These are phyloP conservation scores for Neodiprion lecontei DNA, from an alignment of 1,140 invertebrate species.

Conservation along the genomic window DNA sequence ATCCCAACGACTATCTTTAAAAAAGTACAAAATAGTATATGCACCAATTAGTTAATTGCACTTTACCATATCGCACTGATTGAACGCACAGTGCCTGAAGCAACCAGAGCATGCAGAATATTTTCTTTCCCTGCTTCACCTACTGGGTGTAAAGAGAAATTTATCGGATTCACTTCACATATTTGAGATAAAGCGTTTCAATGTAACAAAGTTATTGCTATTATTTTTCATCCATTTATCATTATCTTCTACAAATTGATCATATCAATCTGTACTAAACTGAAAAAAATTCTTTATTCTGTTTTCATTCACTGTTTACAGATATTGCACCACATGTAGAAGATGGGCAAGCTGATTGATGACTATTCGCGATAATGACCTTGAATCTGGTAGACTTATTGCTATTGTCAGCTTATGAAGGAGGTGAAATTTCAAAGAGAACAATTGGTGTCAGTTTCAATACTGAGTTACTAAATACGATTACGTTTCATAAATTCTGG, in stretches of 20 bases:
- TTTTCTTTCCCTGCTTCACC: slow-evolving; percentile 29
- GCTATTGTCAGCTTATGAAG: neutral
- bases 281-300: no score
- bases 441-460: neutral
- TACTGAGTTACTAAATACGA: slow-evolving; percentile 8
- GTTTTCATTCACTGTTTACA: no score
- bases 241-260: no score
- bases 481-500: neutral
- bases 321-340: no score
- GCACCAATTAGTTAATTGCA: neutral
- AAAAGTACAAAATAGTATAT: neutral
- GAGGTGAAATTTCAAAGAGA: neutral
- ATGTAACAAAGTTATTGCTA: no score
- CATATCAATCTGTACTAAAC: no score
- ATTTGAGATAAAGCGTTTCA: no score
- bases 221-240: neutral
- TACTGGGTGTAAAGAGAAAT: slow-evolving; percentile 19
- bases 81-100: slow-evolving; percentile 29
- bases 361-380: neutral
- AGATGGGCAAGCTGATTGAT: no score
- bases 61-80: neutral
- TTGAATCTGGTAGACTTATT: slow-evolving; percentile 4
- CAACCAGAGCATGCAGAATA: slow-evolving; percentile 44
- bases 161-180: slow-evolving; percentile 19
- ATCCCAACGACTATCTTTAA: neutral